Conservation (phyloP, 2,113 vertebrate genomes). For the Symphodus melops region DNA sequence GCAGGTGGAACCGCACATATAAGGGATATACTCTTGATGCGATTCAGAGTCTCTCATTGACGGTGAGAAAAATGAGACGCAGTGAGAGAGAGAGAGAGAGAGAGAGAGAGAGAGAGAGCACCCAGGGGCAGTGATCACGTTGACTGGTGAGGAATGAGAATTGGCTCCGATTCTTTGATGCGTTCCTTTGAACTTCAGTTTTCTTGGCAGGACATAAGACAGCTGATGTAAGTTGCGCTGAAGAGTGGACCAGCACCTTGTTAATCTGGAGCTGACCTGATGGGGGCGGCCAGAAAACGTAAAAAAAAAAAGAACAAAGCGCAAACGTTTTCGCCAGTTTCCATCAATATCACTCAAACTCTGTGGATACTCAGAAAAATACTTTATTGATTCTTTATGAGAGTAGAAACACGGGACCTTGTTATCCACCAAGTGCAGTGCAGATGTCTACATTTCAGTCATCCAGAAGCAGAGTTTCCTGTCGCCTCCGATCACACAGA, state of each 20-base stretch:
- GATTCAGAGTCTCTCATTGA: slow-evolving; percentile 5
- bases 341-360: slow-evolving; percentile 26
- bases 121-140: slow-evolving; percentile 41
- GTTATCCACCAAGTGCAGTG: slow-evolving; percentile 4
- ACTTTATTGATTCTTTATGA: slow-evolving; percentile 70
- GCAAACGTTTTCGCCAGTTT: slow-evolving; percentile 2
- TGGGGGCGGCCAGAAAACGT: slow-evolving; percentile 26
- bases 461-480: slow-evolving; percentile 95
- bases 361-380: slow-evolving; percentile 57
- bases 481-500: slow-evolving; percentile 92
- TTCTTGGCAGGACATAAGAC: slow-evolving; percentile 68
- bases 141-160: slow-evolving; percentile 47
- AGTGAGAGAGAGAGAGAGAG: slow-evolving; percentile 19
- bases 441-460: slow-evolving; percentile 90
- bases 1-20: slow-evolving; percentile 28
- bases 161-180: slow-evolving; percentile 26
- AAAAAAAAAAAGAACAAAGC: slow-evolving; percentile 28
- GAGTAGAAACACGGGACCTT: slow-evolving; percentile 44
- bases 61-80: slow-evolving; percentile 10
- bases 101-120: slow-evolving; percentile 28
- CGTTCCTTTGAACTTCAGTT: slow-evolving; percentile 62
- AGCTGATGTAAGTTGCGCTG: slow-evolving; percentile 56
- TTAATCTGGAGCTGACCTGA: slow-evolving; percentile 52
- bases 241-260: slow-evolving; percentile 24
- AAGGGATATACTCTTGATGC: slow-evolving; percentile 18